These are phyloP conservation scores for Epizoanthus fatuus DNA, from an alignment of 92 coral and sea anemone genomes.

Conservation along the genomic window DNA sequence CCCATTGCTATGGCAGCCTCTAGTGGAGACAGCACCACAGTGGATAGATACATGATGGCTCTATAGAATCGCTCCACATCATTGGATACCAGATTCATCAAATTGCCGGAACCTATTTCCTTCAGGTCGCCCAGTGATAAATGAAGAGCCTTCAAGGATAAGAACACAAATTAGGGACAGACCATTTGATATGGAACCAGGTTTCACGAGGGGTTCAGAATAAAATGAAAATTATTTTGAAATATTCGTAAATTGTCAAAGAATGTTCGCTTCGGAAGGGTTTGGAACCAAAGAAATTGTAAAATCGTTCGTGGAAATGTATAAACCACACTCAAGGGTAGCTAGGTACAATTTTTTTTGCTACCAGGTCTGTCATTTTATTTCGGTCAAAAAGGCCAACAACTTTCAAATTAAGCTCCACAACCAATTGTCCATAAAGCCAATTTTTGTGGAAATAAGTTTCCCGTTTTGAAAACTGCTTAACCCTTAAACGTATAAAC, in stretches of 20 bases:
- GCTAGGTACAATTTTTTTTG: too few species aligned
- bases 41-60: background rate
- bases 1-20: constrained; percentile 4
- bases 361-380: too few species aligned
- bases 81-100: constrained; percentile 17
- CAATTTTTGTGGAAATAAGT: too few species aligned
- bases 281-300: too few species aligned
- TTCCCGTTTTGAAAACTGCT: too few species aligned
- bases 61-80: background rate
- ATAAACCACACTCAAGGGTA: too few species aligned
- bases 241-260: background rate
- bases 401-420: too few species aligned
- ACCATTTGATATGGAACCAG: background rate
- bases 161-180: background rate
- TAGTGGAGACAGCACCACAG: background rate
- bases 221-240: too few species aligned
- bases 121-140: background rate
- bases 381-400: too few species aligned
- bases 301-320: too few species aligned
- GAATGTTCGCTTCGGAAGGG: background rate
- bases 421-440: too few species aligned
- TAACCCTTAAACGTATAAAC: too few species aligned
- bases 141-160: constrained; percentile 6
- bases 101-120: constrained; percentile 6
- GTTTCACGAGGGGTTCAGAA: background rate